Evolutionary conservation across 1,140 invertebrate genomes (phyloP).

Genomic region (Triops longicaudatus): DNA sequence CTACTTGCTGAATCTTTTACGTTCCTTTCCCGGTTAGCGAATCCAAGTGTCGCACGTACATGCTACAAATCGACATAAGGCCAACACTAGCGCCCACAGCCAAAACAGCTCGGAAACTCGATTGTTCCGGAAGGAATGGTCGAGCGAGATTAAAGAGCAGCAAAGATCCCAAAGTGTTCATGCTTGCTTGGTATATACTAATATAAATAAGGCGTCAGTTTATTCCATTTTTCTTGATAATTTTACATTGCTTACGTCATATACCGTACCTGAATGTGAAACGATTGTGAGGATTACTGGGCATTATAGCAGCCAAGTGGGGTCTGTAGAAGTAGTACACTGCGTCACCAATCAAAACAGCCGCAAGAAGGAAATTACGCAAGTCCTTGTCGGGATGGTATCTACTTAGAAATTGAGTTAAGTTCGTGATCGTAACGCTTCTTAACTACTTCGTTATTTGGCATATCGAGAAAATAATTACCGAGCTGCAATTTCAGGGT

Average conservation of each 20-base stretch:
- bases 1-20: background rate
- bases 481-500: background rate
- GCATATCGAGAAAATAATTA: background rate
- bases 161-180: conserved; percentile 63
- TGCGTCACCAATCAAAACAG: background rate
- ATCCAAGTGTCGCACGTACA: conserved; percentile 41
- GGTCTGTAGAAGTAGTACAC: background rate
- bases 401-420: background rate
- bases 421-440: background rate
- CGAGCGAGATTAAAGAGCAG: conserved; percentile 60
- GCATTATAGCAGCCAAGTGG: background rate
- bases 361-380: background rate
- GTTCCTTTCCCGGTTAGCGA: background rate
- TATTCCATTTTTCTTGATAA: background rate
- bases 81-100: conserved; percentile 51
- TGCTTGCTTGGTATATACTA: conserved; percentile 51
- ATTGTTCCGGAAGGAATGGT: conserved; percentile 54
- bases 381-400: background rate
- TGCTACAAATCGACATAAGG: conserved; percentile 50
- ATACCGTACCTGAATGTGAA: background rate
- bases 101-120: conserved; percentile 48
- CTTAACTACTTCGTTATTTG: background rate
- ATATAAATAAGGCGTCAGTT: conserved; percentile 33
- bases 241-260: background rate
- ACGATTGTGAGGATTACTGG: background rate